Conservation (phyloP, 2,888 invertebrate species). For the Stenchaetothrips biformis region DNA sequence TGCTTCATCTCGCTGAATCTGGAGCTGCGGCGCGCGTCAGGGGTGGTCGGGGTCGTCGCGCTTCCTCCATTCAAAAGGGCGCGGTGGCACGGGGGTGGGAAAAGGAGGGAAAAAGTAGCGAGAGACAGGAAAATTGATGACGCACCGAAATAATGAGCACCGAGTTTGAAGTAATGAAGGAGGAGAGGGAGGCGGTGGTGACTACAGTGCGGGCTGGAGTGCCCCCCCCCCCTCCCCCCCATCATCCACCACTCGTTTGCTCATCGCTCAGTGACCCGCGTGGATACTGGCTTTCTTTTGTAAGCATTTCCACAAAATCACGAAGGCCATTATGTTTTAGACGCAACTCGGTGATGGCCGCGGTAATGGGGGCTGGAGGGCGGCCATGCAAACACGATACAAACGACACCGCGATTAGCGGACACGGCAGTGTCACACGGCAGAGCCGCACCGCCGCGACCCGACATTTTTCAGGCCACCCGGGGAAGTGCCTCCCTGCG, state of each 20-base stretch:
- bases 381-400: constrained; percentile 11
- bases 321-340: constrained; percentile 13
- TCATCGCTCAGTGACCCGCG: background rate
- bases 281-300: background rate
- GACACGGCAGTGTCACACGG: background rate
- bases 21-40: background rate
- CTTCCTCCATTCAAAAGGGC: background rate
- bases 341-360: background rate
- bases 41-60: background rate
- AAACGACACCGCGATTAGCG: background rate
- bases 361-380: background rate
- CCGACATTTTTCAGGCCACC: too few species aligned
- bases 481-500: background rate
- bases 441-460: too few species aligned
- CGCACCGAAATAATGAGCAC: constrained; percentile 15
- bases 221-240: background rate
- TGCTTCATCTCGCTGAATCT: too few species aligned
- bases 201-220: background rate
- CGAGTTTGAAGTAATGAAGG: constrained; percentile 21
- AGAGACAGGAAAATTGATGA: constrained; percentile 17
- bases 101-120: background rate
- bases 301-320: constrained; percentile 20
- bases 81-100: background rate
- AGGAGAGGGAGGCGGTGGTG: background rate
- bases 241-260: background rate